A percentile compares a stretch with the other conserved stretches of the same genome.
Evolutionary conservation across 2,113 vertebrate species (phyloP).

Genomic region (Ailurus styani): DNA sequence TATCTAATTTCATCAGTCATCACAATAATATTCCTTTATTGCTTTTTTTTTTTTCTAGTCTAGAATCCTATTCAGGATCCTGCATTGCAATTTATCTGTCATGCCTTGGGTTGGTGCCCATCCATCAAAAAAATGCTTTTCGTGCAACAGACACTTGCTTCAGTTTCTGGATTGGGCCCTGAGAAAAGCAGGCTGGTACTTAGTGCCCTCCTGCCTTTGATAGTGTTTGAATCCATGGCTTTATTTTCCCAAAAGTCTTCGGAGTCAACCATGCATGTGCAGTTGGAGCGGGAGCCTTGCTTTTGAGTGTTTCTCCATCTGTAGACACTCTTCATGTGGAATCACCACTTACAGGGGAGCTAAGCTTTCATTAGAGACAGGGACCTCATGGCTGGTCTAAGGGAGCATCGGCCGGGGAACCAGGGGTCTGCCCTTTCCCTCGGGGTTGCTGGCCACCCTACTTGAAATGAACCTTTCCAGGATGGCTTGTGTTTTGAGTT

Average conservation of each 20-base stretch:
- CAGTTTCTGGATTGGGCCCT: not conserved
- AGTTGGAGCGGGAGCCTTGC: not conserved
- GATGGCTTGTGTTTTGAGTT: not conserved
- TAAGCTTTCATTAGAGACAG: not conserved
- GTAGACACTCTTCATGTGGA: not conserved
- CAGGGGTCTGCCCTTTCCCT: not conserved
- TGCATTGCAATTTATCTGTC: not conserved
- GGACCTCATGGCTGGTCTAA: not conserved
- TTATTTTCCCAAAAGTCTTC: not conserved
- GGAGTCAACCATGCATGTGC: not conserved
- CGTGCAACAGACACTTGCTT: not conserved
- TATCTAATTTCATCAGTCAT: not conserved
- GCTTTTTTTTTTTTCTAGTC: not conserved
- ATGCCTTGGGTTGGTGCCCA: not conserved
- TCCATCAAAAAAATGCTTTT: not conserved
- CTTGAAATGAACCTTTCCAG: not conserved
- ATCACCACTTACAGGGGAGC: not conserved
- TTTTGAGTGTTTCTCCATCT: not conserved
- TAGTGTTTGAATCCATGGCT: not conserved
- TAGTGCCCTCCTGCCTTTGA: not conserved
- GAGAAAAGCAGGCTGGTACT: not conserved
- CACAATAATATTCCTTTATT: not conserved
- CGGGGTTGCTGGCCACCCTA: not conserved
- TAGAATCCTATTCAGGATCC: not conserved
- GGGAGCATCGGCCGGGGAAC: not conserved